These are phyloP conservation scores for Lineus longissimus DNA, from an alignment of 1,140 invertebrate genomes.

Conservation along the genomic window DNA sequence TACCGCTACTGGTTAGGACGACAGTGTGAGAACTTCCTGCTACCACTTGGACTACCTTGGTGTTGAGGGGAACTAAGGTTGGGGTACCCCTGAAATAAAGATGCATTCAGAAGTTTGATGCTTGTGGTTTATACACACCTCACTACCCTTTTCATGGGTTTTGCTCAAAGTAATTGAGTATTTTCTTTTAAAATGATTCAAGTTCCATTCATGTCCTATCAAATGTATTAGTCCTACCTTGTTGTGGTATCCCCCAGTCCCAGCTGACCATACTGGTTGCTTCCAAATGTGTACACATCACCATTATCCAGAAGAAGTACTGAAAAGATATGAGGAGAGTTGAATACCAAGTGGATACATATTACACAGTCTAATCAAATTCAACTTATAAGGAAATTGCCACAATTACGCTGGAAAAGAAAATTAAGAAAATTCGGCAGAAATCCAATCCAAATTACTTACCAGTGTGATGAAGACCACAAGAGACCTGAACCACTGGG, in stretches of 20 bases:
- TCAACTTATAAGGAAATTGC: neutral
- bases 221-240: too few relatives aligned
- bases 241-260: conserved; percentile 75
- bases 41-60: conserved; percentile 68
- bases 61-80: conserved; percentile 65
- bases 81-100: conserved; percentile 65
- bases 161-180: neutral
- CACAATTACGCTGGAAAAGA: neutral
- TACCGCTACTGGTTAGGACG: conserved; percentile 80
- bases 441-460: too few relatives aligned
- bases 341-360: conserved; percentile 37
- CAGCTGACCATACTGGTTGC: conserved; percentile 90
- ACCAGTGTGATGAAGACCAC: conserved; percentile 85
- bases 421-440: too few relatives aligned
- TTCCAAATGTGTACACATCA: conserved; percentile 76
- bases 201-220: too few relatives aligned
- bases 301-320: conserved; percentile 66
- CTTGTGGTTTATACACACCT: too few relatives aligned
- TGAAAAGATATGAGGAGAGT: conserved; percentile 45
- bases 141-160: too few relatives aligned
- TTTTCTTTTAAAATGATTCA: too few relatives aligned
- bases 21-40: conserved; percentile 94
- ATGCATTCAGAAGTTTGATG: too few relatives aligned
- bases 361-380: conserved; percentile 11
- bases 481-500: conserved; percentile 77